Evolutionary conservation across 1,140 invertebrate genomes (phyloP), one percentile per base, ranked within the genome.

Genomic region (Hormaphis cornu): DNA sequence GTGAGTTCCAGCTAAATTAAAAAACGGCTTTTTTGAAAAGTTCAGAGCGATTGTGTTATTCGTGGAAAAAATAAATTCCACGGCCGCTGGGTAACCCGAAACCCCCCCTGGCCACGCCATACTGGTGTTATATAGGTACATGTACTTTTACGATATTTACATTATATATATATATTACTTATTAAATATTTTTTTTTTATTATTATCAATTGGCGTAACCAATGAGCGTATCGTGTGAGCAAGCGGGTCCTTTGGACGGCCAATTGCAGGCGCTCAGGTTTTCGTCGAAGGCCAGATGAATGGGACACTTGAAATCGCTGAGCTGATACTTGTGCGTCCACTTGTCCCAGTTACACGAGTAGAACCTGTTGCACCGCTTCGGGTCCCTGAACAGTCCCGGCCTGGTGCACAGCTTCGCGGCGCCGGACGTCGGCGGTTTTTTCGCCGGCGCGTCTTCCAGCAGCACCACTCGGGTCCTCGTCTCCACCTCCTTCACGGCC

Each of bases 321-420:
- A 91, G 80, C 6, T 88, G 89, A 76, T 86, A 92, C 72, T 83
- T 83, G 71, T 89, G 85, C 72, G 90, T 87, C 77, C 84, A 87
- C 71, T 86, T 83, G 74, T 92, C 89, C 87, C 87, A 92, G 75
- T 87, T 84, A 75, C 90, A 92, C 35, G 88, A 84, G 74, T 91
- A 92, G 80, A 91, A 92, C 75, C 91, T 90, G 74, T 90, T 89
- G 75, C 90, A 91, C 70, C 87, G 83, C 63, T 86, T 86, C 0
- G 90, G 90, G 76, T 91, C 89, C 75, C 89, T 81, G 80, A 92
- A 92, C 0, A 92, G 81, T 74, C 90, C 90, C 7, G 88, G 83
- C 74, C 89, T 81, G 71, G 88, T 84, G 75, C 89, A 92, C 28
- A 88, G 84, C 76, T 79, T 66, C 16, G 30, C 22, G 9, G 12